Evolutionary conservation across 2,888 invertebrate species (phyloP).

Genomic region (Hyposoter dolosus): DNA sequence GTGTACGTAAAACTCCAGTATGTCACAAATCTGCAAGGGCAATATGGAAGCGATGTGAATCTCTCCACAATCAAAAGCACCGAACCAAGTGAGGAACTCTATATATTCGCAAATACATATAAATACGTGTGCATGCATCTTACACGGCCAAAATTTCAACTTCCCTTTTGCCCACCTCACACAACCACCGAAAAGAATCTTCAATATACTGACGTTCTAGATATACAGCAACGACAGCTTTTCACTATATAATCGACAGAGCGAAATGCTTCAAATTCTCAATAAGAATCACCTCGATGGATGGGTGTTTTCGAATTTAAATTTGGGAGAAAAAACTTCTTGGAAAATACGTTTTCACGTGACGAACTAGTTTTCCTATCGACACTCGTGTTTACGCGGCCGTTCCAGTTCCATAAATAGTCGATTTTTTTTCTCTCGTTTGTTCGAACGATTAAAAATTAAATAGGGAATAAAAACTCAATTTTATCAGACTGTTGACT

Average conservation of each 20-base stretch:
- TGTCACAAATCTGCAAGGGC: constrained; percentile 48
- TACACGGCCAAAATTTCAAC: constrained; percentile 34
- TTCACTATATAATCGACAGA: constrained; percentile 31
- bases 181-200: constrained; percentile 33
- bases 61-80: constrained; percentile 32
- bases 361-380: background rate
- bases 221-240: constrained; percentile 34
- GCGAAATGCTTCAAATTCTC: constrained; percentile 48
- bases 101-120: constrained; percentile 16
- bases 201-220: constrained; percentile 37
- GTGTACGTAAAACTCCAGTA: constrained; percentile 55
- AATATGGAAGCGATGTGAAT: constrained; percentile 38
- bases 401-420: background rate
- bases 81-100: constrained; percentile 37
- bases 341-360: background rate
- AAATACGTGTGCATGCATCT: background rate
- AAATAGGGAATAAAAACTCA: too few species aligned
- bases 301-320: background rate
- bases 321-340: background rate
- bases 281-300: constrained; percentile 17
- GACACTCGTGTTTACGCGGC: background rate
- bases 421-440: too few species aligned
- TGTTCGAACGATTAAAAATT: too few species aligned
- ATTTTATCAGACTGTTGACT: too few species aligned
- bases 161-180: constrained; percentile 2